Evolutionary conservation across 1,140 invertebrate species (phyloP).

Genomic region (Aradophagus sp.): DNA sequence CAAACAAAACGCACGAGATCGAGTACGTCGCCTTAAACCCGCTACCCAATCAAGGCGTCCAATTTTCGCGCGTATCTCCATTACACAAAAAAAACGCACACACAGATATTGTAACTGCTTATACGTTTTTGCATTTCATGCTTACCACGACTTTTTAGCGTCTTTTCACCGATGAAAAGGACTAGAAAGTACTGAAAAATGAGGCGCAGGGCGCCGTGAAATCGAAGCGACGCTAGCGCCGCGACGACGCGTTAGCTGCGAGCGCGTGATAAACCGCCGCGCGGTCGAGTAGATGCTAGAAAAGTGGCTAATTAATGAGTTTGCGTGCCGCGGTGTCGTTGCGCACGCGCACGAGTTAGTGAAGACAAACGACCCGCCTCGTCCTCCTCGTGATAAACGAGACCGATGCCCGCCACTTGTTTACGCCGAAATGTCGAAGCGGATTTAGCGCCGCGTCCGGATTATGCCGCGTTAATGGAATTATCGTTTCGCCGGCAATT

Average conservation of each 20-base stretch:
- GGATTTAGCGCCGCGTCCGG: slow-evolving; percentile 6
- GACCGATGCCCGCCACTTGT: slow-evolving; percentile 33
- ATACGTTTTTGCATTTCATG: no score
- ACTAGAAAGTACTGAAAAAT: no score
- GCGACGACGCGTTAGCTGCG: slow-evolving; percentile 34
- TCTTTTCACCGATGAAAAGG: no score
- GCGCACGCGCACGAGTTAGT: slow-evolving; percentile 52
- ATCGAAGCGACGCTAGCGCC: no score
- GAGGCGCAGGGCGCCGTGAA: no score
- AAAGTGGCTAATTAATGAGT: slow-evolving; percentile 71
- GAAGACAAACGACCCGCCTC: slow-evolving; percentile 41
- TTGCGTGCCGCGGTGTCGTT: slow-evolving; percentile 64
- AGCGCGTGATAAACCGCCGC: slow-evolving; percentile 45
- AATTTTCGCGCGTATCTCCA: no score
- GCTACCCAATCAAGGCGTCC: slow-evolving; percentile 30
- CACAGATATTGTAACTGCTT: no score
- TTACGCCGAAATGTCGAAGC: slow-evolving; percentile 26
- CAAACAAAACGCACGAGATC: slow-evolving; percentile 26
- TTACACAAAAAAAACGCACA: no score
- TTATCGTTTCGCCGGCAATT: slow-evolving; percentile 22
- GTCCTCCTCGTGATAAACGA: slow-evolving; percentile 37
- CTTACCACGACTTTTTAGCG: no score
- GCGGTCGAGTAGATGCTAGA: slow-evolving; percentile 46
- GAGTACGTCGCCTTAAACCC: no score
- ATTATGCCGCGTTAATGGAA: slow-evolving; percentile 27